Base-by-base conservation (phyloP, 2,888 invertebrate genomes). In the Glaucopsyche alexis region DNA sequence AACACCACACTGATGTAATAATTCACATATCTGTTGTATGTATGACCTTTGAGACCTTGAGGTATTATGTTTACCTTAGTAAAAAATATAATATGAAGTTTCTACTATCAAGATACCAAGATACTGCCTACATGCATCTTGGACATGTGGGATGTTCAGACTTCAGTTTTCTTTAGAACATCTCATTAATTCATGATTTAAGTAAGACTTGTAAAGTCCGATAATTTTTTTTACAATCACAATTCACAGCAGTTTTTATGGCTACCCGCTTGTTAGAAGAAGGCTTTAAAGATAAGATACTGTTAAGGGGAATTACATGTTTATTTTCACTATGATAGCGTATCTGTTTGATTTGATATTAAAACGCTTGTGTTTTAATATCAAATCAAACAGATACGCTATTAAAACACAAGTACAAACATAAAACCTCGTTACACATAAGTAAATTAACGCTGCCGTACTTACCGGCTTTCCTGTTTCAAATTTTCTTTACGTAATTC, bases 301-400 rank as follows among this genome's bases (percentile, higher is more conserved):
- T 16, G 52, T 29, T 60, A 19, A 19, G 55, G 55, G 55, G 55
- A 60, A 60, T 29, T 14, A 60, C 60, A 60, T 29, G 60, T 60
- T 29, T 29, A 38, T 60, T 60, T 60, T 60, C 60, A 60, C 60
- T 60, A 60, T 60, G 60, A 60, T 60, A 60, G 60, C 60, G 29
- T 60, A 60, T 60, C 60, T 60, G 60, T 60, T 60, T 60, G 60
- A 29, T 29, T n/a, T n/a, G n/a, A n/a, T n/a, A n/a, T n/a, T n/a
- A n/a, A n/a, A n/a, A n/a, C n/a, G n/a, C n/a, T n/a, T n/a, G n/a
- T n/a, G n/a, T n/a, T n/a, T n/a, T n/a, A n/a, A n/a, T n/a, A n/a
- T n/a, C n/a, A n/a, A n/a, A n/a, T n/a, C 60, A 60, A 60, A 60
- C 55, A 60, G 60, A 60, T 60, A 60, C 29, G 60, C 60, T 60